phyloP scores from a whole-genome alignment of 2,113 vertebrate species.

The Ia io region DNA sequence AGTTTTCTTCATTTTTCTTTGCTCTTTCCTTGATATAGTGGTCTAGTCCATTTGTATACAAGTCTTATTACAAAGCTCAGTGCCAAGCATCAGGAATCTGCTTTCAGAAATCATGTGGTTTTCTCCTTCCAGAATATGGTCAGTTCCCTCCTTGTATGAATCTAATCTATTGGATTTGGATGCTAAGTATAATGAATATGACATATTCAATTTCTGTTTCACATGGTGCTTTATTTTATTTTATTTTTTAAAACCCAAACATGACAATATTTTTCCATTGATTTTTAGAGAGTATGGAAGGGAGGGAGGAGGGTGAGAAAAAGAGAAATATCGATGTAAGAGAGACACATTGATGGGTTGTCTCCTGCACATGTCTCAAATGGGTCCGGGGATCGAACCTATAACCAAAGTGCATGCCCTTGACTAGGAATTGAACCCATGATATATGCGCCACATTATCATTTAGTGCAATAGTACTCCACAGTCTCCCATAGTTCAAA shows the following conservation, averaged over 20 bases:
- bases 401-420: too few species aligned
- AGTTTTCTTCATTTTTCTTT: background rate
- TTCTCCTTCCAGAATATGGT: background rate
- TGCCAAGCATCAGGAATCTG: background rate
- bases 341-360: too few species aligned
- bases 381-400: too few species aligned
- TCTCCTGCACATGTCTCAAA: too few species aligned
- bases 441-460: background rate
- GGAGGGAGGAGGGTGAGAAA: too few species aligned
- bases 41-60: background rate
- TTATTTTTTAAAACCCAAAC: too few species aligned
- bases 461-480: background rate
- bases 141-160: background rate
- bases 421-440: too few species aligned
- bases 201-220: slow-evolving; percentile 6
- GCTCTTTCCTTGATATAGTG: background rate
- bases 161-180: background rate
- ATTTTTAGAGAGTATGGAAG: too few species aligned
- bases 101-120: background rate
- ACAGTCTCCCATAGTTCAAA: background rate
- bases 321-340: too few species aligned
- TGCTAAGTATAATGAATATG: background rate
- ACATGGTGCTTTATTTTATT: too few species aligned
- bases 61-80: background rate
- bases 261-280: too few species aligned